Evolutionary conservation across 2,888 invertebrate genomes (phyloP), one percentile per base, ranked within the genome.

Genomic region (Toxonevra muliebris): DNA sequence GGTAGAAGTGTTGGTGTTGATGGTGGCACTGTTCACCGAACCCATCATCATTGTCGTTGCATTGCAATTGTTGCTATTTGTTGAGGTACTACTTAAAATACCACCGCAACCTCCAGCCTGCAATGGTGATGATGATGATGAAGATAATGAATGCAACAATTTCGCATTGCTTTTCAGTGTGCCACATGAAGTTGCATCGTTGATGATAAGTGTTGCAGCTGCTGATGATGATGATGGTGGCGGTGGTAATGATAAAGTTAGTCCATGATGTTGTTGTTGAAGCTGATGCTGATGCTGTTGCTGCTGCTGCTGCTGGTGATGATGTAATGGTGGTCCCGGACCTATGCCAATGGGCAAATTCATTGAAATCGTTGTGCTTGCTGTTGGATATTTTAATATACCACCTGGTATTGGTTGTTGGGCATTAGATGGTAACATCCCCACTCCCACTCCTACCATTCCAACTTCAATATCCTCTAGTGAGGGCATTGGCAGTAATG

Each of bases 391-490:
- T 64, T 78, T 78, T 15, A 77, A 68, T 52, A 77, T 76, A 15
- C 78, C 76, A 40, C 72, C 76, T 15, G 75, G 72, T 68, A 71
- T 73, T 1, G 65, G 54, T 17, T 41, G 70, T 7, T 69, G 42
- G 43, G 50, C 65, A 17, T 52, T 68, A 41, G 50, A 17, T 48
- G 55, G 59, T 57, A 57, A 42, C 61, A 59, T 64, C 42, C 41
- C 63, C 15, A 64, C 43, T 17, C 64, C 43, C n/a, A 53, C 40
- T 10, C 53, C 66, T 53, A 50, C 54, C 19, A 73, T 57, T 9
- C 73, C 73, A 52, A 78, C 79, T 74, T 82, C 81, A 72, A 82
- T 82, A 64, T 81, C 82, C 75, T 82, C 81, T 66, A 81, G 72
- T 61, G 81, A 77, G 12, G 81, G 80, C 81, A 81, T 81, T 50